Evolutionary conservation across 2,888 invertebrate genomes (phyloP), one percentile per base, ranked within the genome.

Genomic region (Mactromeris polynyma): DNA sequence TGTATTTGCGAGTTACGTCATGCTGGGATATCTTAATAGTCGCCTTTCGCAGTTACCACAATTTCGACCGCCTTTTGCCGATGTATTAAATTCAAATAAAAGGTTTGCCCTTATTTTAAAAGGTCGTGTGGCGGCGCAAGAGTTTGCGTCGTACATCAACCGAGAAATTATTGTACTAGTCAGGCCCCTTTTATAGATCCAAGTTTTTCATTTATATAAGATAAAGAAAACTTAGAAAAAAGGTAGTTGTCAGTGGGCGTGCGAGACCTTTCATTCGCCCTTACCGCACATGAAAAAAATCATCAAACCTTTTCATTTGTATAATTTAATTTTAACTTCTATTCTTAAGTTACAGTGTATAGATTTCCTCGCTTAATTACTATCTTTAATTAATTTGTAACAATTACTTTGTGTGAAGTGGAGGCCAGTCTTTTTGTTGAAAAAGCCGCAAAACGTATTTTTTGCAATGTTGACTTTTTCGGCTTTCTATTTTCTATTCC

Each of bases 41-140:
- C 73, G 11, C 26, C 14, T 33, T 73, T 73, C 7, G 31, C 26
- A 11, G 19, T 33, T 33, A 73, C 36, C 19, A 33, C n/a, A 73
- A 36, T 19, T 36, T 73, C 17, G 33, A 73, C 36, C 36, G 73
- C 19, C 73, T 73, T 73, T 73, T 73, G 73, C 73, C 26, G 19
- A 73, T 2, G 19, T 33, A 36, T 36, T 73, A 33, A 73, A 33
- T 26, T 9, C 36, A 36, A 73, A 17, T 33, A 73, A 73, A 73
- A 33, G 31, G 4, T 73, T 73, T 19, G 19, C 31, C 73, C 73
- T 33, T 19, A 73, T 26, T 17, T 14, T 36, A 33, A 73, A 73
- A 73, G 73, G 73, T 73, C 73, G 73, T 73, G 73, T 73, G 73
- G 31, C 73, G 73, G 73, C 3, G 21, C 33, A 33, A 73, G 36